Conservation (phyloP, 2,797 vertebrate genomes). For the Fundulus diaphanus region DNA sequence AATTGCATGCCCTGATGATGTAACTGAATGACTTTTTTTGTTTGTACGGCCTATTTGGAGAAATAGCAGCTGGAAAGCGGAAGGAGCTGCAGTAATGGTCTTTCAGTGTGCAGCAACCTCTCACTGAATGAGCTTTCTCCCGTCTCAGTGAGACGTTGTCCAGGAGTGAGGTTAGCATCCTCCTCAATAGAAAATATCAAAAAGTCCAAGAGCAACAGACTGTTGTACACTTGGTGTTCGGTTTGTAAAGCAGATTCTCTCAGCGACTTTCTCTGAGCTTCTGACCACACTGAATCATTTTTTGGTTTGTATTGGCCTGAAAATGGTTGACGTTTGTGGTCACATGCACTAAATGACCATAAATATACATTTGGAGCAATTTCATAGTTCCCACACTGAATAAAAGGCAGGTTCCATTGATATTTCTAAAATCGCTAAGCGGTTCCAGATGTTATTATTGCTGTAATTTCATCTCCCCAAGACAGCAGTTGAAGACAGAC, state of each 20-base stretch:
- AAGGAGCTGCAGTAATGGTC: not conserved
- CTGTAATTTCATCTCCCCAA: not conserved
- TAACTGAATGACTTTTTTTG: not conserved
- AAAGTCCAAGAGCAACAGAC: not conserved
- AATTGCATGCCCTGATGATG: not conserved
- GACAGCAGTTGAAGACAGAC: not conserved
- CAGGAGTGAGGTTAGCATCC: not conserved
- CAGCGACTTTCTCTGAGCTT: conserved; percentile 13
- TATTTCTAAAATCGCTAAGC: not conserved
- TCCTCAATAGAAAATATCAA: not conserved
- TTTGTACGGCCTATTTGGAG: not conserved
- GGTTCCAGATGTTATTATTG: not conserved
- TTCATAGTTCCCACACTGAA: not conserved
- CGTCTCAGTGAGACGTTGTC: not conserved
- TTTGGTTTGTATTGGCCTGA: not conserved
- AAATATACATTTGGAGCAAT: not conserved
- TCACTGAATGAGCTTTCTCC: not conserved
- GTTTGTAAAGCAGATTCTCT: not conserved
- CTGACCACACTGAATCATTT: not conserved
- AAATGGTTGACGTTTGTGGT: not conserved
- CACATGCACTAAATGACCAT: not conserved
- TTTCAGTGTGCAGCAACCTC: not conserved
- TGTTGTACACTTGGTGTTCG: not conserved
- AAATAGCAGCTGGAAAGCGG: not conserved
- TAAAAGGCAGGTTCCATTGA: too few species aligned